Percentiles rank a stretch among this genome's conserved stretches.
phyloP scores from a whole-genome alignment of 1,140 invertebrate genomes.

The Eulimnadia texana region DNA sequence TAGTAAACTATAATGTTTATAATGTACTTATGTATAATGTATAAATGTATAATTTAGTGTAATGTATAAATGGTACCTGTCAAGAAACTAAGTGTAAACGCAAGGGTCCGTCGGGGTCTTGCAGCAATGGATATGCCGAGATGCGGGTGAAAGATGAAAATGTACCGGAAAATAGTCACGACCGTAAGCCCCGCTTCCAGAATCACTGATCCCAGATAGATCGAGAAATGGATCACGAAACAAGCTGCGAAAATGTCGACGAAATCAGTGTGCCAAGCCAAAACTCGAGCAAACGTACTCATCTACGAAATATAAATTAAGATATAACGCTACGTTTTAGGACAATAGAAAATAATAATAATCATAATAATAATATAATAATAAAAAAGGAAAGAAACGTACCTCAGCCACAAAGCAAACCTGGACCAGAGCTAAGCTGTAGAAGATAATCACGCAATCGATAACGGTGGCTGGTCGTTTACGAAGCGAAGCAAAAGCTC shows the following conservation, averaged over 20 bases:
- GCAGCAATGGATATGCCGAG: not conserved
- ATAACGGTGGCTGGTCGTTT: not conserved
- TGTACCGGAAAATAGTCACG: not conserved
- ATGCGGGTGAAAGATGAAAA: not conserved
- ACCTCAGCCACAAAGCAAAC: not conserved
- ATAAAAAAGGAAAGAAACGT: too few species aligned
- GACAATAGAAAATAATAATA: not conserved
- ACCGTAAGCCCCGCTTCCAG: not conserved
- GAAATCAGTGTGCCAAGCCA: not conserved
- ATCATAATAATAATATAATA: too few species aligned
- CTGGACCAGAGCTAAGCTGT: not conserved
- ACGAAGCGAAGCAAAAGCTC: not conserved
- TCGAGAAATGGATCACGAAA: not conserved
- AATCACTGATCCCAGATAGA: not conserved
- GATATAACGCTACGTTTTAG: not conserved
- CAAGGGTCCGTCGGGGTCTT: not conserved
- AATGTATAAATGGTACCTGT: not conserved
- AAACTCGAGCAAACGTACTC: not conserved
- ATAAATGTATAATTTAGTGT: too few species aligned
- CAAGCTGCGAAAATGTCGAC: not conserved
- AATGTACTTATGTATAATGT: too few species aligned
- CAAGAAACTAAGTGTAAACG: not conserved
- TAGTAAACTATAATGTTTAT: too few species aligned
- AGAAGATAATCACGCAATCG: not conserved
- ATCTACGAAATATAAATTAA: not conserved